Conservation (phyloP, 2,888 invertebrate genomes). For the Rhagophthalmus giganteus region DNA sequence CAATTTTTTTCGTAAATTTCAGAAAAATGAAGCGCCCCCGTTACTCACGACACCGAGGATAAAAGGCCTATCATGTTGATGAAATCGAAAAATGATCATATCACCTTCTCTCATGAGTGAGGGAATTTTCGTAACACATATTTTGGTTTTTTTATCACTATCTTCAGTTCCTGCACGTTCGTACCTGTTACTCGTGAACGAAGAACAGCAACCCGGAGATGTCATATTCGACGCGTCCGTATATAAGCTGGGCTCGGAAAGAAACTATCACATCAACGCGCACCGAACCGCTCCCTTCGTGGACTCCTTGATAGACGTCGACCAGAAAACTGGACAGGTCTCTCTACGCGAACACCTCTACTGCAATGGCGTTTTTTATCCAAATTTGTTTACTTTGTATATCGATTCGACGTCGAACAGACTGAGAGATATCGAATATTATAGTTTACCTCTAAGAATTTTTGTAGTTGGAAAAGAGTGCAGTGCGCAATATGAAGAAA, state of each 20-base stretch:
- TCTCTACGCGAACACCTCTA: conserved; percentile 71
- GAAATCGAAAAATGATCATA: conserved; percentile 35
- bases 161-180: conserved; percentile 28
- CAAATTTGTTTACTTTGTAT: conserved; percentile 82
- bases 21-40: conserved; percentile 17
- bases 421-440: conserved; percentile 78
- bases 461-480: conserved; percentile 74
- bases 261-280: conserved; percentile 77
- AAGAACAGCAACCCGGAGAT: conserved; percentile 62
- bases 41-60: background rate
- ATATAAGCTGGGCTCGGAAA: conserved; percentile 76
- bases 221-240: conserved; percentile 79
- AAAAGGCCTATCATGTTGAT: conserved; percentile 20
- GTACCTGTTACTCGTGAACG: conserved; percentile 52
- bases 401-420: conserved; percentile 83
- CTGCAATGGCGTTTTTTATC: conserved; percentile 82
- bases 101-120: conserved; percentile 37
- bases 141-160: conserved; percentile 28
- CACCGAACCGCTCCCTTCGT: conserved; percentile 84
- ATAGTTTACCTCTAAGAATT: conserved; percentile 76
- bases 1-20: no score
- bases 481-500: conserved; percentile 64
- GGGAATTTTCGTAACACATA: conserved; percentile 28
- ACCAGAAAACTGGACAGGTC: conserved; percentile 74
- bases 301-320: conserved; percentile 74